A percentile compares a stretch with the other conserved stretches of the same genome.
These are phyloP conservation scores for Pedetes capensis DNA, from an alignment of 2,113 vertebrate genomes.

Conservation along the genomic window DNA sequence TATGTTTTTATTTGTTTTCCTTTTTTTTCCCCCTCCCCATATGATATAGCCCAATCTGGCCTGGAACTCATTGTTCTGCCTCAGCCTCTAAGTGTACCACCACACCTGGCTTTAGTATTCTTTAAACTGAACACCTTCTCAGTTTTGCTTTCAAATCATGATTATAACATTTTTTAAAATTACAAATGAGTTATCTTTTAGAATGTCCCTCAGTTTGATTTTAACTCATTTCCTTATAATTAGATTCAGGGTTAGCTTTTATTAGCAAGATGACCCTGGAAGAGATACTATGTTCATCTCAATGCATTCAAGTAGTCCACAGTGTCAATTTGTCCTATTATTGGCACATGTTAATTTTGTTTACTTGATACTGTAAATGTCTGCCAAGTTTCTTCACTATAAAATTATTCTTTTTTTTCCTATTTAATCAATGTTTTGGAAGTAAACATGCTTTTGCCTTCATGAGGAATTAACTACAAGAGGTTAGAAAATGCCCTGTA, in stretches of 20 bases:
- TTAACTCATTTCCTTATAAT: not conserved
- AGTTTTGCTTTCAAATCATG: not conserved
- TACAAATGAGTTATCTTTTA: not conserved
- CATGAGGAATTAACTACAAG: not conserved
- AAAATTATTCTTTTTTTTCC: not conserved
- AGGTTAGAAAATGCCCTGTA: not conserved
- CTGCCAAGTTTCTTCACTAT: not conserved
- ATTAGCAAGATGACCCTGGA: not conserved
- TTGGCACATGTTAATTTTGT: not conserved
- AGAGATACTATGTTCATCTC: not conserved
- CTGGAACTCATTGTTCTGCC: not conserved
- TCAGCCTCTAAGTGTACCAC: not conserved
- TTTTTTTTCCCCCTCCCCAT: too few relatives aligned
- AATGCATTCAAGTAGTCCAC: not conserved
- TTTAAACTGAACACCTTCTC: not conserved
- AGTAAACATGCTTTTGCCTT: not conserved
- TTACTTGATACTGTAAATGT: not conserved
- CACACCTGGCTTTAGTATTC: not conserved
- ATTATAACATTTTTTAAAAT: not conserved
- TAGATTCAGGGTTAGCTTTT: not conserved
- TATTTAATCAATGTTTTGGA: not conserved
- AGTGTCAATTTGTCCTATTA: not conserved
- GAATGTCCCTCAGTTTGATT: not conserved
- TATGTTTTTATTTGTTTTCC: not conserved
- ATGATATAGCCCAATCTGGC: not conserved